Base-by-base conservation (phyloP, 1,140 invertebrate genomes). In the Tetragnatha versicolor region DNA sequence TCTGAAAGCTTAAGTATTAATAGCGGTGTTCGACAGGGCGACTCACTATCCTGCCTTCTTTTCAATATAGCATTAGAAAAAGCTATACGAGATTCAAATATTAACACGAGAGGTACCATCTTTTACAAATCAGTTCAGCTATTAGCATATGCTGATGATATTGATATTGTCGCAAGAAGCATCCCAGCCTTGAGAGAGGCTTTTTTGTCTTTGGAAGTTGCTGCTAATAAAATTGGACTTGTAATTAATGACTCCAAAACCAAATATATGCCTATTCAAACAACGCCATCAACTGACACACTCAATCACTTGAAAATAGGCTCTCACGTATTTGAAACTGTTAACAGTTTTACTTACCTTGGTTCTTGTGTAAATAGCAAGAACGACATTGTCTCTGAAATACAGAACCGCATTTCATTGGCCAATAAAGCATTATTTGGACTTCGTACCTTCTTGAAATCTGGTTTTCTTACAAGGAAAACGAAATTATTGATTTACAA, bases 1-100 rank as follows among this genome's bases (percentile, higher is more conserved):
- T 53, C 49, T 12, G 49, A 53, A 53, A 53, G 22, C 22, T n/a
- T 53, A 53, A 53, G 49, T 53, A 20, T 53, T 53, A 53, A 53
- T 53, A 53, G 22, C n/a, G 22, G 49, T 53, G 22, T 53, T 25
- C 22, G n/a, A 53, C 49, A 53, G n/a, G n/a, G 14, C 22, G 2
- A 53, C 22, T 53, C 49, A 12, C 22, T 53, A 7, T 53, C 49
- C 14, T 25, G 22, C 49, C 49, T n/a, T 53, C n/a, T 53, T n/a
- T 53, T 53, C 22, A 53, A 53, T 53, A 53, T 53, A 12, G 49
- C n/a, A n/a, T 25, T 53, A 20, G 49, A 53, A n/a, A 53, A 53
- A 53, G 49, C 49, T 20, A 53, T 25, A 9, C 49, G 49, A 20
- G 49, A 53, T 20, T 17, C 49, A 7, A 53, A 53, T 53, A 53